Conservation (phyloP, 37 sponge, comb jelly and placozoan species). For the Corticium candelabrum region DNA sequence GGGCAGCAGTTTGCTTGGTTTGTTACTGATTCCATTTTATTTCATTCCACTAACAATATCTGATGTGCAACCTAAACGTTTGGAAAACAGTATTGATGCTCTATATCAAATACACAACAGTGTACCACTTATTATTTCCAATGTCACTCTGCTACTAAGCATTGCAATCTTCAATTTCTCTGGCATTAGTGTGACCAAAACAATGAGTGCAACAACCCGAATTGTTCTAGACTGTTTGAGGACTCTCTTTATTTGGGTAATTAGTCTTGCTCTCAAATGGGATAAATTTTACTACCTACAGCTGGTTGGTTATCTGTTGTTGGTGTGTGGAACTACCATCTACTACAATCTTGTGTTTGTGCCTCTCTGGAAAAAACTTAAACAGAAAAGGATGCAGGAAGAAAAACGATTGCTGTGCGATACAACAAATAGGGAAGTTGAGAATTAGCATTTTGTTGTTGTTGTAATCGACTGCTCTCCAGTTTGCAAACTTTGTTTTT, state of each 20-base stretch:
- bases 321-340: conserved; percentile 19
- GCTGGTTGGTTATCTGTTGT: conserved; percentile 20
- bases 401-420: too few relatives aligned
- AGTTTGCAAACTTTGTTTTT: too few relatives aligned
- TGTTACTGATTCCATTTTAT: conserved; percentile 83
- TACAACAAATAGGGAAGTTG: too few relatives aligned
- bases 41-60: conserved; percentile 90
- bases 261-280: conserved; percentile 23
- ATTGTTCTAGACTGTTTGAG: conserved; percentile 24
- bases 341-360: conserved; percentile 24
- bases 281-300: conserved; percentile 12
- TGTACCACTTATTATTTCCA: background rate
- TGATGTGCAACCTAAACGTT: conserved; percentile 22
- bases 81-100: conserved; percentile 28
- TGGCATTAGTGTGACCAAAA: conserved; percentile 24
- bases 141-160: conserved; percentile 14
- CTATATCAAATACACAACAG: conserved; percentile 13
- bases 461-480: too few relatives aligned
- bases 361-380: conserved; percentile 6
- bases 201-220: conserved; percentile 20
- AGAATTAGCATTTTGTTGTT: too few relatives aligned
- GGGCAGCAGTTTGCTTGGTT: conserved; percentile 52
- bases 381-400: too few relatives aligned
- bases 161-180: conserved; percentile 39
- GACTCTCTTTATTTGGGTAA: conserved; percentile 22